Evolutionary conservation across 1,140 invertebrate species (phyloP), one percentile per base, ranked within the genome.

Genomic region (Maconellicoccus hirsutus): DNA sequence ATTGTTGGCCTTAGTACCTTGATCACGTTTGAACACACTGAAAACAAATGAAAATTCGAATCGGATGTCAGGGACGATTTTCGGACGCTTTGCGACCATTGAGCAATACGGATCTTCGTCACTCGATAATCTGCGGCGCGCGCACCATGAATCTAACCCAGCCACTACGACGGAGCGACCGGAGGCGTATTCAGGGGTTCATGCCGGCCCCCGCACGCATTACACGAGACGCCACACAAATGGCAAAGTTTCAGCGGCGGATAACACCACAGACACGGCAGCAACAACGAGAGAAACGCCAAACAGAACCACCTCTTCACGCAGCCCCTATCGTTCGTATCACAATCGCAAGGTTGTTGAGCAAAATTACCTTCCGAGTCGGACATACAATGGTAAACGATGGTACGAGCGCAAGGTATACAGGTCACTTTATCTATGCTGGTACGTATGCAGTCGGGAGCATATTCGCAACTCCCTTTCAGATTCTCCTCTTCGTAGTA

Each of bases 211-310:
- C 92, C 92, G 74, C 91, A 92, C 26, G 92, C 78, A 22, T 88
- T 87, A 76, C 89, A 91, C 6, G 83, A 82, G 71, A 89, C 83
- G 61, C 91, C 90, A 75, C 90, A 90, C 81, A 85, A 85, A 80
- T 96, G 93, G 76, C 90, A 89, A 73, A 89, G 87, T 73, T 87
- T 86, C 22, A 94, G 83, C 42, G 91, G 93, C 75, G 90, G 86
- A 82, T 96, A 96, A 80, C 92, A 92, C 86, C 93, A 96, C 72
- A 97, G 84, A 81, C 94, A 96, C 71, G 94, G 94, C 76, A 96
- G 87, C 75, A 96, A 81, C 70, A 96, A 79, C 42, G 91, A 93
- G 42, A 96, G 84, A 71, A 96, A 81, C 16, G 90, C 87, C 75
- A 96, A 80, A 72, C 91, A 90, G 72, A 93, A 79, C 94, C 94